Conservation (phyloP, 2,113 vertebrate genomes). For the Entelurus aequoreus region DNA sequence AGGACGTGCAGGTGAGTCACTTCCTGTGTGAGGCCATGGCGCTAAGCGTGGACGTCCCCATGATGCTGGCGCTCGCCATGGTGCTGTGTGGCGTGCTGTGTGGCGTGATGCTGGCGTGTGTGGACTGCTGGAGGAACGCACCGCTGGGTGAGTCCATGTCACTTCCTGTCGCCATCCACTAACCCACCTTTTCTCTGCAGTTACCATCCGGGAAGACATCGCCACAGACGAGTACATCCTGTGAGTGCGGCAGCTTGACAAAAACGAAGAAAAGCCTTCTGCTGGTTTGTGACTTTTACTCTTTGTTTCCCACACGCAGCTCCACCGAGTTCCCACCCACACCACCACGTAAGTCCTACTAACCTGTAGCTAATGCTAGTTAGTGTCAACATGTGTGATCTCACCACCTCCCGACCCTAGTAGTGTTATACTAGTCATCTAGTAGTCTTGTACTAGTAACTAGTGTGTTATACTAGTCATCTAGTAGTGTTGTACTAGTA, state of each 20-base stretch:
- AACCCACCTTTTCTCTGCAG: constrained; percentile 13
- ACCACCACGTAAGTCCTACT: constrained; percentile 37
- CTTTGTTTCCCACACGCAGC: constrained; percentile 16
- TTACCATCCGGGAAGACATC: constrained; percentile 17
- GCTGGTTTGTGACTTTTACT: too few relatives aligned
- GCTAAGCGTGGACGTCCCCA: constrained; percentile 14
- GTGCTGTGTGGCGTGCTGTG: constrained; percentile 17
- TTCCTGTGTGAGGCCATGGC: neutral
- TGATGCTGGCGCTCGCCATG: neutral
- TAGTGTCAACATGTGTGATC: neutral
- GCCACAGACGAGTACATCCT: constrained; percentile 31
- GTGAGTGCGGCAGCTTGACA: constrained; percentile 25
- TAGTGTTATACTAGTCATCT: too few relatives aligned
- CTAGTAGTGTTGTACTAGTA: too few relatives aligned
- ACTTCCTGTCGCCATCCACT: neutral
- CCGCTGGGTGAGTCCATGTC: constrained; percentile 22
- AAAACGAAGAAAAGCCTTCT: neutral
- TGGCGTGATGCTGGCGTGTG: constrained; percentile 30
- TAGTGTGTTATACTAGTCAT: too few relatives aligned
- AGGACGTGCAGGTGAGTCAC: neutral
- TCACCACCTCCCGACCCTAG: neutral
- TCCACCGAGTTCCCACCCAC: constrained; percentile 29
- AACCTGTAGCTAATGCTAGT: neutral
- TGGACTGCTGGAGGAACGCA: constrained; percentile 38
- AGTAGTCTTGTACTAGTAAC: too few relatives aligned